Evolutionary conservation across 2,113 vertebrate species (phyloP).

Genomic region (Tretioscincus oriximinensis): DNA sequence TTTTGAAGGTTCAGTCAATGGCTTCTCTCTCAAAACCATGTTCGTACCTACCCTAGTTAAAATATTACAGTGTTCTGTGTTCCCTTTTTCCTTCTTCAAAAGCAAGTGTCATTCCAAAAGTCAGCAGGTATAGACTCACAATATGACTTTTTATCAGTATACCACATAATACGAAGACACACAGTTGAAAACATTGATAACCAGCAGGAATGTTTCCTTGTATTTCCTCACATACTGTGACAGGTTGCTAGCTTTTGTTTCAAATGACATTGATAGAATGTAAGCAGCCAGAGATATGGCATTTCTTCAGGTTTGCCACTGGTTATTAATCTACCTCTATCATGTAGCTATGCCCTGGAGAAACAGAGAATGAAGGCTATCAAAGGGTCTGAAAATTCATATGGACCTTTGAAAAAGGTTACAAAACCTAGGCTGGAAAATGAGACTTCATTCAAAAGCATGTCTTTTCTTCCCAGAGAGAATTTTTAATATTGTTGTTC

Average conservation of each 20-base stretch:
- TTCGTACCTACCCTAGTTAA: neutral
- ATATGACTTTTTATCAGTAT: constrained; percentile 4
- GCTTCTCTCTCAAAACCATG: neutral
- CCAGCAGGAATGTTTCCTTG: constrained; percentile 26
- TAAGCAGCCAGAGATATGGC: constrained; percentile 39
- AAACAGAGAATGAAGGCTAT: constrained; percentile 30
- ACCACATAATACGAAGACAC: neutral
- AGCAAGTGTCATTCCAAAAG: constrained; percentile 3
- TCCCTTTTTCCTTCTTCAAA: constrained; percentile 19
- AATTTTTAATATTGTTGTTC: too few relatives aligned
- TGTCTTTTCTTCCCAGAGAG: too few relatives aligned
- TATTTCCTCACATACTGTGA: constrained; percentile 2
- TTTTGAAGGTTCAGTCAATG: neutral
- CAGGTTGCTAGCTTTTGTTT: constrained; percentile 36
- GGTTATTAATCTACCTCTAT: constrained; percentile 59
- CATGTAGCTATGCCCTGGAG: constrained; percentile 45
- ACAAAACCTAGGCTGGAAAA: constrained; percentile 19
- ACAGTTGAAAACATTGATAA: neutral
- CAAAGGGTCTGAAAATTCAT: constrained; percentile 6
- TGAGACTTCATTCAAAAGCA: neutral
- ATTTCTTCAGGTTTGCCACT: constrained; percentile 53
- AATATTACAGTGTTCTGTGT: neutral
- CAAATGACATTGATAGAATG: constrained; percentile 45
- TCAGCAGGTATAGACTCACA: neutral
- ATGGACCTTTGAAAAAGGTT: neutral